phyloP scores from a whole-genome alignment of 2,797 vertebrate genomes.

The Carcharodon carcharias region DNA sequence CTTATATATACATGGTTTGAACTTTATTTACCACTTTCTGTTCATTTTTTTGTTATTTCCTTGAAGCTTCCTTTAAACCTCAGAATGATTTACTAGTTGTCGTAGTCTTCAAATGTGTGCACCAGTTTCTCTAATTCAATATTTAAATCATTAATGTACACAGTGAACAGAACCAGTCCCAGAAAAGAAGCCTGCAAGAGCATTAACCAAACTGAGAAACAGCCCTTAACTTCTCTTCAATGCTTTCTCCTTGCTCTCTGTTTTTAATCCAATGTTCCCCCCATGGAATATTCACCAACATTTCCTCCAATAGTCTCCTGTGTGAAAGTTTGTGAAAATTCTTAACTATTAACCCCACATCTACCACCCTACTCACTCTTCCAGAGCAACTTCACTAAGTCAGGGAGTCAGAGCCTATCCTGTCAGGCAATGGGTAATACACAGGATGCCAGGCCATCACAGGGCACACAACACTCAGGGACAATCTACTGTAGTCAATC shows the following conservation, averaged over 20 bases:
- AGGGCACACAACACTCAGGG: too few species aligned
- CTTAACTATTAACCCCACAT: background rate
- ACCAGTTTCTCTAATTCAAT: background rate
- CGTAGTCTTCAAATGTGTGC: background rate
- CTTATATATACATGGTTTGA: background rate
- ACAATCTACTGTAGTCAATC: too few species aligned
- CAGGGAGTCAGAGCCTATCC: too few species aligned
- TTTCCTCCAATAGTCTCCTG: background rate
- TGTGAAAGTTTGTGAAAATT: background rate
- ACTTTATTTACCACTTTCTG: background rate
- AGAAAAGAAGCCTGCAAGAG: background rate
- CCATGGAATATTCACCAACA: background rate
- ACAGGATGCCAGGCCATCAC: too few species aligned
- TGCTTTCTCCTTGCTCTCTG: background rate
- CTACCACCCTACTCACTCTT: too few species aligned
- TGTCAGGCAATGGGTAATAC: too few species aligned
- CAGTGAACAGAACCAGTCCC: background rate
- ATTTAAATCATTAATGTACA: background rate
- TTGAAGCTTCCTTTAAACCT: background rate
- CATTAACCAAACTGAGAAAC: background rate
- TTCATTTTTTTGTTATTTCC: background rate
- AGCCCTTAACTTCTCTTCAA: background rate
- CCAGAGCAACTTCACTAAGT: too few species aligned
- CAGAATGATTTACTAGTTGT: background rate
- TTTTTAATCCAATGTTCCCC: background rate